Evolutionary conservation across 2,113 vertebrate species (phyloP), one percentile per base, ranked within the genome.

Genomic region (Gorsachius goisagi): DNA sequence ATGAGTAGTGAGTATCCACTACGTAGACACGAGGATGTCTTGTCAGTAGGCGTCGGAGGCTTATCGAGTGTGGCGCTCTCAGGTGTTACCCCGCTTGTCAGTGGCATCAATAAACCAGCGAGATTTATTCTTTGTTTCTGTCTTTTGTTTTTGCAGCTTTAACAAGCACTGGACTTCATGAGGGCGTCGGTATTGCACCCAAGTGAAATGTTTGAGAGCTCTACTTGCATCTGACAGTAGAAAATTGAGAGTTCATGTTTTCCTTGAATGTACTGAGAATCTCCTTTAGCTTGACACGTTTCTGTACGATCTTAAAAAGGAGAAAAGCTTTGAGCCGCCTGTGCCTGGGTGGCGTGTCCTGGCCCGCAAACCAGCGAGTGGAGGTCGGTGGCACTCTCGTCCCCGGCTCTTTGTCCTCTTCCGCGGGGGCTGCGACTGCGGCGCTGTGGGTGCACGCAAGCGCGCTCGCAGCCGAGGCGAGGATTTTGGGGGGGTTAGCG

Each of bases 371-470:
- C 30, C 45, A 27, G 39, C 9, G 27, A 5, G 53, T 30, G 30
- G 60, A 28, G 23, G 53, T 32, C 49, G 83, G 55, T 68, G 76
- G 30, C 56, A 37, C 41, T 27, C 28, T 30, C 12, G 12, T 16
- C 50, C 23, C 24, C 66, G 28, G 41, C 60, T 22, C 24, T 21
- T n/a, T 20, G 55, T 17, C 39, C 13, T 0, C 66, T 27, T 35
- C 10, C 11, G 3, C 50, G 1, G 2, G 6, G 28, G 41, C 68
- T 10, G 32, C 2, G 22, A 13, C 41, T 3, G 15, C 44, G 28
- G 64, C 41, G 1, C 49, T 15, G 2, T 41, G 45, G 19, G 49
- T 5, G 33, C 2, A 1, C 64, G 3, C 32, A 33, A 7, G 12
- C 2, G 5, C 26, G n/a, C 41, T 23, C 23, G 1, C 30, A 6